These are phyloP conservation scores for Anguilla rostrata DNA, from an alignment of 2,113 vertebrate genomes.

Conservation along the genomic window DNA sequence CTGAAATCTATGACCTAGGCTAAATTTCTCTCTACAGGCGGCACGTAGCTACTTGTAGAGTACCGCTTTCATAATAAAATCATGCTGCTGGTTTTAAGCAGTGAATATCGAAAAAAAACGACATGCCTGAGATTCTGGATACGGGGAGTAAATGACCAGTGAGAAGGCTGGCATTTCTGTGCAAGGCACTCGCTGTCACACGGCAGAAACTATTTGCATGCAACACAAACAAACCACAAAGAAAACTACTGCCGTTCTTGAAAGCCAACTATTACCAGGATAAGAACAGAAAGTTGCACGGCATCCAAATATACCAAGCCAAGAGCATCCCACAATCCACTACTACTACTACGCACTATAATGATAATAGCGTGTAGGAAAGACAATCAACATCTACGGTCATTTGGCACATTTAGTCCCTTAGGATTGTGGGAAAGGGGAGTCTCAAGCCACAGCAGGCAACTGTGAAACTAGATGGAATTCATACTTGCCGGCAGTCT, in stretches of 20 bases:
- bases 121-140: slow-evolving; percentile 41
- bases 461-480: background rate
- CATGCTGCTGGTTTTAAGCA: slow-evolving; percentile 1
- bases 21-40: background rate
- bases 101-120: slow-evolving; percentile 10
- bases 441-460: background rate
- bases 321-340: background rate
- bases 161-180: background rate
- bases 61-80: slow-evolving; percentile 6
- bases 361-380: background rate
- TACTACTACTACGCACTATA: background rate
- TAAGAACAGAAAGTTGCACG: background rate
- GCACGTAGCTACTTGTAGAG: background rate
- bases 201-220: slow-evolving; percentile 4
- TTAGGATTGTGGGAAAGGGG: background rate
- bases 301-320: background rate
- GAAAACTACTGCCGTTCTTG: background rate
- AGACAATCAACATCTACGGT: background rate
- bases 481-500: background rate
- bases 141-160: slow-evolving; percentile 25
- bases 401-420: background rate
- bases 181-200: slow-evolving; percentile 15
- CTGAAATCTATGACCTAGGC: background rate
- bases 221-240: slow-evolving; percentile 17
- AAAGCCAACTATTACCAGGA: background rate